Percentiles rank a stretch among this genome's conserved stretches.
phyloP scores from a whole-genome alignment of 2,888 invertebrate genomes.

The Agrochola litura region DNA sequence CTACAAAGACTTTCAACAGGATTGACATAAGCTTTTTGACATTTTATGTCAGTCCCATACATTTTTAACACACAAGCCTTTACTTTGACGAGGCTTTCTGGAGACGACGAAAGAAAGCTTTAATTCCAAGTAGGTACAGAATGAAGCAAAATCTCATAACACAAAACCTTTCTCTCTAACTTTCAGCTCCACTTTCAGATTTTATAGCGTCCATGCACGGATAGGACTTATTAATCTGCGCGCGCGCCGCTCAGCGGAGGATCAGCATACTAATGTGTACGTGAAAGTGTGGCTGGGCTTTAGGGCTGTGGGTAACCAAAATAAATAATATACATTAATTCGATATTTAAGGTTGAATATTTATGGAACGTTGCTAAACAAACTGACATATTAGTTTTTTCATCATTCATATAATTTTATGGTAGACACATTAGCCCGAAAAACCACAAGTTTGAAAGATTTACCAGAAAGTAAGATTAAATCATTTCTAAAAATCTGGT shows the following conservation, averaged over 20 bases:
- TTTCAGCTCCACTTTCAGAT: constrained; percentile 68
- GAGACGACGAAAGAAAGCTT: background rate
- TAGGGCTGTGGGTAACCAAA: constrained; percentile 43
- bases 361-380: background rate
- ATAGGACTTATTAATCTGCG: constrained; percentile 60
- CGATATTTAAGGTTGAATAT: background rate
- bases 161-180: constrained; percentile 58
- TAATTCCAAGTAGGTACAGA: background rate
- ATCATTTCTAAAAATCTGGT: too few relatives aligned
- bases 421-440: background rate
- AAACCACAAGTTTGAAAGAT: too few relatives aligned
- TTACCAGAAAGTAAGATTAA: too few relatives aligned
- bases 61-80: background rate
- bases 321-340: background rate
- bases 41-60: background rate
- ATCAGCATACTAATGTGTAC: constrained; percentile 63
- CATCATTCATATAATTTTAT: background rate
- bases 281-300: constrained; percentile 56
- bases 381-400: background rate
- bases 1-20: background rate
- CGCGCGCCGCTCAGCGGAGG: constrained; percentile 42
- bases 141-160: constrained; percentile 48
- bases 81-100: background rate
- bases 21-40: background rate
- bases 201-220: constrained; percentile 66